phyloP scores from a whole-genome alignment of 2,888 invertebrate species.

The Trichopoda pennipes region DNA sequence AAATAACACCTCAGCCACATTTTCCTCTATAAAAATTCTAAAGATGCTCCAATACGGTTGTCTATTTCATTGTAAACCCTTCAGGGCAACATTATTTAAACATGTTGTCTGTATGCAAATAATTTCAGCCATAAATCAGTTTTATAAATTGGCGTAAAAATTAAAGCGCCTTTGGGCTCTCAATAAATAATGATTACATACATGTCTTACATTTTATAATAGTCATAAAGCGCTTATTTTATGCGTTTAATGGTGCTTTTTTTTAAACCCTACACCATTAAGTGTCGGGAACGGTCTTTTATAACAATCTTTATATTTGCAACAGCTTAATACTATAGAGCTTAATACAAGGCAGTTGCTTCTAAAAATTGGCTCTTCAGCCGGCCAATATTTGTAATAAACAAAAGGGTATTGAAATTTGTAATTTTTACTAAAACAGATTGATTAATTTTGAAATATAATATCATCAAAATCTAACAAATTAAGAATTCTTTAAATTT shows the following conservation, averaged over 20 bases:
- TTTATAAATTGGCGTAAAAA: conserved; percentile 68
- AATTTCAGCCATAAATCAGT: conserved; percentile 67
- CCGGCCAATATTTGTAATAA: too few relatives aligned
- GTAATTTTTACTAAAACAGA: too few relatives aligned
- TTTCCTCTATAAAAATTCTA: conserved; percentile 18
- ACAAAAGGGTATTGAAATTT: too few relatives aligned
- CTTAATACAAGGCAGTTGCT: too few relatives aligned
- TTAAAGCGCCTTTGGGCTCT: conserved; percentile 56
- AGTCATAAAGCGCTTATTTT: conserved; percentile 58
- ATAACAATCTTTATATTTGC: too few relatives aligned
- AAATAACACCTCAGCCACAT: not conserved
- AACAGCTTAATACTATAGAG: too few relatives aligned
- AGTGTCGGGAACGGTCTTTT: not conserved
- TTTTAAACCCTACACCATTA: not conserved
- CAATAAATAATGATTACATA: conserved; percentile 9
- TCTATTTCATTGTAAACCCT: conserved; percentile 36
- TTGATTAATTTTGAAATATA: too few relatives aligned
- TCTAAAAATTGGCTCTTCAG: too few relatives aligned
- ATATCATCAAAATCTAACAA: too few relatives aligned
- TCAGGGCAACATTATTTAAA: conserved; percentile 29
- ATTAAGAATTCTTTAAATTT: too few relatives aligned
- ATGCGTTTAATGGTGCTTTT: conserved; percentile 31
- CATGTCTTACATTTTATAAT: conserved; percentile 29
- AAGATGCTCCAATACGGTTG: conserved; percentile 31
- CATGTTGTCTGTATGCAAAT: conserved; percentile 42